These are phyloP conservation scores for Caenorhabditis angaria DNA, from an alignment of 2,888 invertebrate species.

Conservation along the genomic window DNA sequence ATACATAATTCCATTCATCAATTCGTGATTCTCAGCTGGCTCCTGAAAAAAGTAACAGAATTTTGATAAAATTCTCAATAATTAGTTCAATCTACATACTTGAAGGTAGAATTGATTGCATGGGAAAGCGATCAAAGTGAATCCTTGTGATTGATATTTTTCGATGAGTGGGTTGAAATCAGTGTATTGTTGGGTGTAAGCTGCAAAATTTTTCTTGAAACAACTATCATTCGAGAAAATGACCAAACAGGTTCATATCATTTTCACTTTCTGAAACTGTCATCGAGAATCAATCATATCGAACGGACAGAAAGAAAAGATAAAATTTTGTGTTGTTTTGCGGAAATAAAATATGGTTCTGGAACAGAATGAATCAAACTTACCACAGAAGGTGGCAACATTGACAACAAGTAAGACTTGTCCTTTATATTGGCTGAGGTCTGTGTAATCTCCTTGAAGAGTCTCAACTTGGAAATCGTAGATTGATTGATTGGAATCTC, in stretches of 20 bases:
- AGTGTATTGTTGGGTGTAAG: slow-evolving; percentile 72
- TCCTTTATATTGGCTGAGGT: slow-evolving; percentile 68
- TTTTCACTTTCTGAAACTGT: background rate
- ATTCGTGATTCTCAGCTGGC: slow-evolving; percentile 72
- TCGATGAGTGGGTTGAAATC: slow-evolving; percentile 72
- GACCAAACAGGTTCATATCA: background rate
- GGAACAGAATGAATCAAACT: slow-evolving; percentile 11
- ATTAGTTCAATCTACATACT: slow-evolving; percentile 24
- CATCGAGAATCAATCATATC: background rate
- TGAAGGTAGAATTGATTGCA: slow-evolving; percentile 72
- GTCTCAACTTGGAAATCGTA: slow-evolving; percentile 71
- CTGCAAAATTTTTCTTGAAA: slow-evolving; percentile 59
- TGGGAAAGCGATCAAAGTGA: slow-evolving; percentile 71
- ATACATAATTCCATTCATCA: slow-evolving; percentile 69
- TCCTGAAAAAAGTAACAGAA: slow-evolving; percentile 50
- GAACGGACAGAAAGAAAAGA: background rate
- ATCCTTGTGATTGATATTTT: slow-evolving; percentile 63
- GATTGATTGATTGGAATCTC: slow-evolving; percentile 63
- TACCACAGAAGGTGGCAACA: slow-evolving; percentile 72
- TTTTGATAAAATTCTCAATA: background rate
- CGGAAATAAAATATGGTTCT: background rate
- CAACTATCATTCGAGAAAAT: background rate
- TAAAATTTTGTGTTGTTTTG: background rate
- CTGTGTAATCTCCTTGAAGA: slow-evolving; percentile 69
- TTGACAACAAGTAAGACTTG: slow-evolving; percentile 70